These are phyloP conservation scores for Uloborus plumipes DNA, from an alignment of 2,888 invertebrate species.

Conservation along the genomic window DNA sequence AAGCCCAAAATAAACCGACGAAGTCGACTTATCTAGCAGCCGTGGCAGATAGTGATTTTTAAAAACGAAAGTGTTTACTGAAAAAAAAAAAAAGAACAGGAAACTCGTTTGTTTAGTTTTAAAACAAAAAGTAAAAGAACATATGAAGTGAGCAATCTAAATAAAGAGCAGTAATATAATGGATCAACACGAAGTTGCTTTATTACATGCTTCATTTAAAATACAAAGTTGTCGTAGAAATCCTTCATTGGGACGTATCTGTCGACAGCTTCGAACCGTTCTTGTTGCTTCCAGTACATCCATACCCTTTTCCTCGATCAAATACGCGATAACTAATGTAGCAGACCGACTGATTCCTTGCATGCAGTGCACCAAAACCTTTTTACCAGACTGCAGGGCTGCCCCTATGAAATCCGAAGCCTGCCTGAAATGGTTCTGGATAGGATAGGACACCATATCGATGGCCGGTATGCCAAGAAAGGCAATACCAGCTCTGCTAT, in stretches of 20 bases:
- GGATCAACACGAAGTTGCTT: too few species aligned
- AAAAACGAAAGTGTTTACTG: too few species aligned
- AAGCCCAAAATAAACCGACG: too few species aligned
- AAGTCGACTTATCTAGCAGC: too few species aligned
- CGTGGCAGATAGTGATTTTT: too few species aligned
- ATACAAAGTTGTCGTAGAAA: conserved; percentile 71
- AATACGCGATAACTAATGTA: conserved; percentile 72
- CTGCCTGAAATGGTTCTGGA: conserved; percentile 20
- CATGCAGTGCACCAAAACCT: conserved; percentile 73
- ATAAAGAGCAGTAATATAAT: too few species aligned
- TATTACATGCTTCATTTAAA: too few species aligned
- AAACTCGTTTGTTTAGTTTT: too few species aligned
- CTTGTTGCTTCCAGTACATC: conserved; percentile 71
- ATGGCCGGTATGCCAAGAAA: conserved; percentile 48
- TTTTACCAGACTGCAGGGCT: conserved; percentile 58
- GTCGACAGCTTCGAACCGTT: conserved; percentile 70
- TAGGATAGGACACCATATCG: conserved; percentile 31
- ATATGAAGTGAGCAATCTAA: too few species aligned
- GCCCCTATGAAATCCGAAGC: conserved; percentile 25
- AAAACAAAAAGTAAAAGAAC: too few species aligned
- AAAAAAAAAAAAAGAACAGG: too few species aligned
- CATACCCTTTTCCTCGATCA: conserved; percentile 72
- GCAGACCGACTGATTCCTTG: conserved; percentile 74
- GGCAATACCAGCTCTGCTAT: conserved; percentile 5
- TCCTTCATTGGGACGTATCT: conserved; percentile 73